These are phyloP conservation scores for Polymixis flavicincta DNA, from an alignment of 2,888 invertebrate species.

Conservation along the genomic window DNA sequence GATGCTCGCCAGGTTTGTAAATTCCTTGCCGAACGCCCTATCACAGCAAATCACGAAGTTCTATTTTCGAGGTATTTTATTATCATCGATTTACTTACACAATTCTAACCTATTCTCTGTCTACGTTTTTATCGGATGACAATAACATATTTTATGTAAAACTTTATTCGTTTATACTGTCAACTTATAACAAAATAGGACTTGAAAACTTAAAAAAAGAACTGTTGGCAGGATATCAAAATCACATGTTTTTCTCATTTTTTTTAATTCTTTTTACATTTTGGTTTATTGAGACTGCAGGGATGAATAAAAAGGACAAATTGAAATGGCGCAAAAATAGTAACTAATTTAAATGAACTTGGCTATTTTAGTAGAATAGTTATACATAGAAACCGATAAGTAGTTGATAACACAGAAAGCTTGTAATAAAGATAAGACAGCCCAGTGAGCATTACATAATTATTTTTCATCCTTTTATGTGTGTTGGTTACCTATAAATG, in stretches of 20 bases:
- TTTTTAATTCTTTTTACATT: constrained; percentile 11
- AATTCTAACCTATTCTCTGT: background rate
- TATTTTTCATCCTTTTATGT: constrained; percentile 2
- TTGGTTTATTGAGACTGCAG: constrained; percentile 19
- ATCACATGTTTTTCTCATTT: background rate
- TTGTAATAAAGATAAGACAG: constrained; percentile 11
- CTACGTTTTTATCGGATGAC: background rate
- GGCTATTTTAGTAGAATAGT: background rate
- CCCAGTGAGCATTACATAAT: background rate
- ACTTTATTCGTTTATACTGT: background rate
- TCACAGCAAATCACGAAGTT: constrained; percentile 91
- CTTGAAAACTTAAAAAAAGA: background rate
- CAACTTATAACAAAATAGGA: background rate
- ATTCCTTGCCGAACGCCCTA: constrained; percentile 90
- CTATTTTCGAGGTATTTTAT: constrained; percentile 91
- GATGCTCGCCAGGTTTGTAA: constrained; percentile 91
- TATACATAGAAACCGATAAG: background rate
- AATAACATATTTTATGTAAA: background rate
- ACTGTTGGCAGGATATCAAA: background rate
- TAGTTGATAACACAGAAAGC: constrained; percentile 5
- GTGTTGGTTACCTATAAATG: background rate
- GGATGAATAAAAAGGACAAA: constrained; percentile 20
- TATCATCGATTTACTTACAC: background rate
- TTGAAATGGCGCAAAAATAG: constrained; percentile 9
- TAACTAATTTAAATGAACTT: background rate